phyloP scores from a whole-genome alignment of 2,113 vertebrate genomes.

The Brienomyrus brachyistius region DNA sequence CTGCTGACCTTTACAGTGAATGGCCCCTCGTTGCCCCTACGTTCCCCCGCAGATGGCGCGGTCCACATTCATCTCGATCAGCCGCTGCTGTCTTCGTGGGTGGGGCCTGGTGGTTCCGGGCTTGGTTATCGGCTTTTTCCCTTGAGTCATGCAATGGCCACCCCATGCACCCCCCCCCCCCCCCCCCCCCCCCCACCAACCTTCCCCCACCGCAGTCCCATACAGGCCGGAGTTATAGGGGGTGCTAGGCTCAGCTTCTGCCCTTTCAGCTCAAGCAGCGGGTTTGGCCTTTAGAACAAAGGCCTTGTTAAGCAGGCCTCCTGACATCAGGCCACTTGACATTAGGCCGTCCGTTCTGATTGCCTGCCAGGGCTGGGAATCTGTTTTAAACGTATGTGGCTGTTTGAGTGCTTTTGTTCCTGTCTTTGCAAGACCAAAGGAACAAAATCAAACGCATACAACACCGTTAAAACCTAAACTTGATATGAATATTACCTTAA shows the following conservation, averaged over 20 bases:
- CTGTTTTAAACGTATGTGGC: neutral
- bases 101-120: neutral
- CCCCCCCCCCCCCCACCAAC: neutral
- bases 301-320: neutral
- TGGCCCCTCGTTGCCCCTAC: neutral
- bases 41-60: neutral
- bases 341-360: neutral
- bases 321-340: neutral
- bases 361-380: neutral
- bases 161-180: neutral
- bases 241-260: neutral
- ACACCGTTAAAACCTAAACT: neutral
- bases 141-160: neutral
- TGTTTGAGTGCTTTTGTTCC: neutral
- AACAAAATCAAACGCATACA: neutral
- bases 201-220: neutral
- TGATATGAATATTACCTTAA: neutral
- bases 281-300: neutral
- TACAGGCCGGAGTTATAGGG: neutral
- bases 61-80: neutral
- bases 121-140: neutral
- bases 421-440: neutral
- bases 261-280: neutral
- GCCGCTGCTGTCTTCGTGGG: neutral
- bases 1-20: constrained; percentile 44